Conservation (phyloP, 2,888 invertebrate species). For the Andrena flavipes region DNA sequence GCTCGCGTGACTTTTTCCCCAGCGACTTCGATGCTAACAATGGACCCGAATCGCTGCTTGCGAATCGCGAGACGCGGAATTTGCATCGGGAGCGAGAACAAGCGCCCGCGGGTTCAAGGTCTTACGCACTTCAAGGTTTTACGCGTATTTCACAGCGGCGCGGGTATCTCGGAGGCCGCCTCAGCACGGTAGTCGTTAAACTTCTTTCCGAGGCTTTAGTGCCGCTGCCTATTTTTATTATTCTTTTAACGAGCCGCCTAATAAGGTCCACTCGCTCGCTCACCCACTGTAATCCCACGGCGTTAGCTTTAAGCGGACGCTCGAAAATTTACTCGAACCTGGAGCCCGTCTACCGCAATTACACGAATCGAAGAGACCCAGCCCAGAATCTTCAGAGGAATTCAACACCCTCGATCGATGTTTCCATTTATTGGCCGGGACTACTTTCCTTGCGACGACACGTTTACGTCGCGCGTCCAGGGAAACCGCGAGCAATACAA, state of each 20-base stretch:
- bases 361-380: neutral
- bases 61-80: slow-evolving; percentile 53
- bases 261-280: slow-evolving; percentile 39
- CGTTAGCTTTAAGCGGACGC: neutral
- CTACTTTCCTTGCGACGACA: neutral
- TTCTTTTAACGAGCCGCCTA: slow-evolving; percentile 49
- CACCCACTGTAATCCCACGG: slow-evolving; percentile 19
- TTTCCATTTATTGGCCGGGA: neutral
- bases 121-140: slow-evolving; percentile 57
- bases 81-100: slow-evolving; percentile 55
- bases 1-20: slow-evolving; percentile 52
- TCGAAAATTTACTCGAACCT: slow-evolving; percentile 13
- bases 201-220: slow-evolving; percentile 43
- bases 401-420: neutral
- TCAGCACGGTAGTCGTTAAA: slow-evolving; percentile 51
- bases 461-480: neutral
- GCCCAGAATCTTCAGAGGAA: neutral
- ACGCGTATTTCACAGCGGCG: slow-evolving; percentile 44
- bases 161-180: slow-evolving; percentile 42
- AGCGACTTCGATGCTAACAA: slow-evolving; percentile 23
- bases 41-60: slow-evolving; percentile 35
- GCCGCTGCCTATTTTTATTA: slow-evolving; percentile 40
- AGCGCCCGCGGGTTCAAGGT: slow-evolving; percentile 65
- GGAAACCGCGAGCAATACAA: neutral
- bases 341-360: neutral